Evolutionary conservation across 2,797 vertebrate genomes (phyloP).

Genomic region (Hypotaenidia philippensis): DNA sequence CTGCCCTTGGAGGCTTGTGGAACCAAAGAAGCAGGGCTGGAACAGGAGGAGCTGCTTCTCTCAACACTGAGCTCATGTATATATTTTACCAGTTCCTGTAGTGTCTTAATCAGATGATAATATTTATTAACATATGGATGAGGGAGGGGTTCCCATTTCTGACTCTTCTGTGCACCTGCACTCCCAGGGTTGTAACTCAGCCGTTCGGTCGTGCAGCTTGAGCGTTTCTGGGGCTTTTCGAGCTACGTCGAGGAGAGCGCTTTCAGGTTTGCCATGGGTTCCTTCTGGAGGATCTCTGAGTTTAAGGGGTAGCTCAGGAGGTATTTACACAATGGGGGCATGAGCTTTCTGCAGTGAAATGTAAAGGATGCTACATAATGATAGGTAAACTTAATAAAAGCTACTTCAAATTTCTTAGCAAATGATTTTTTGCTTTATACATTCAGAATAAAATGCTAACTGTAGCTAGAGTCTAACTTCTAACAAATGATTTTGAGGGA

Average conservation of each 20-base stretch:
- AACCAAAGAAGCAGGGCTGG: conserved; percentile 25
- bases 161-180: conserved; percentile 17
- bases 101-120: conserved; percentile 6
- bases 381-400: conserved; percentile 70
- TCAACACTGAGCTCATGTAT: conserved; percentile 12
- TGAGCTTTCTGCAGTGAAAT: conserved; percentile 54
- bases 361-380: conserved; percentile 51
- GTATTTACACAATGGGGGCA: conserved; percentile 61
- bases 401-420: conserved; percentile 56
- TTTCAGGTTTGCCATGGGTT: conserved; percentile 32
- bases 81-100: not conserved
- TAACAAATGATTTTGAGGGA: not conserved
- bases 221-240: not conserved
- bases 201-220: conserved; percentile 34
- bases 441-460: conserved; percentile 13
- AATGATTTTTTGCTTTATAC: not conserved
- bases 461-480: not conserved
- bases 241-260: not conserved
- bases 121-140: not conserved
- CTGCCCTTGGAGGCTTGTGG: conserved; percentile 57
- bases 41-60: conserved; percentile 61
- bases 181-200: conserved; percentile 1
- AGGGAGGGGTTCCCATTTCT: conserved; percentile 41
- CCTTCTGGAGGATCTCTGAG: conserved; percentile 58
- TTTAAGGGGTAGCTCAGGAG: conserved; percentile 72